phyloP scores from a whole-genome alignment of 1,140 invertebrate species.

The Macrobrachium nipponense region DNA sequence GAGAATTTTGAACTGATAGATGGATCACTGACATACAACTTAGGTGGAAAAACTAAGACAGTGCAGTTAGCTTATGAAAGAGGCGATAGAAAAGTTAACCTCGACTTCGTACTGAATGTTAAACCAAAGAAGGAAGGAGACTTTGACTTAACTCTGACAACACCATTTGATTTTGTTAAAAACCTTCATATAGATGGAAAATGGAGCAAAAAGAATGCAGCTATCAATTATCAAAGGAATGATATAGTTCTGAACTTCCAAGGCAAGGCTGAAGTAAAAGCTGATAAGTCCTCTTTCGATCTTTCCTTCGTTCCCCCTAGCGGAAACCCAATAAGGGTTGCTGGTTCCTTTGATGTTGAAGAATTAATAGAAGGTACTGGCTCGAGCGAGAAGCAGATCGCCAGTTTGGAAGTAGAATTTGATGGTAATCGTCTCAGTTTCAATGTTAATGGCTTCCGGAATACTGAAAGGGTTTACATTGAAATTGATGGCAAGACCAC shows the following conservation, averaged over 20 bases:
- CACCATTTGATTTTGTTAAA: conserved; percentile 50
- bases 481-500: conserved; percentile 36
- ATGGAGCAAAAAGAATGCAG: conserved; percentile 39
- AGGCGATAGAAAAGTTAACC: conserved; percentile 29
- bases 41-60: conserved; percentile 35
- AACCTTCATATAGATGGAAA: conserved; percentile 41
- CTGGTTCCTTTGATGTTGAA: conserved; percentile 47
- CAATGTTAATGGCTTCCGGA: conserved; percentile 56
- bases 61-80: conserved; percentile 49
- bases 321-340: conserved; percentile 43
- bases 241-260: conserved; percentile 42
- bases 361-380: conserved; percentile 53
- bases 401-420: conserved; percentile 49
- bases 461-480: conserved; percentile 41
- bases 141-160: conserved; percentile 34
- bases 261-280: conserved; percentile 48
- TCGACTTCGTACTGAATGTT: conserved; percentile 46
- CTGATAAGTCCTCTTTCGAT: conserved; percentile 47
- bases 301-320: conserved; percentile 39
- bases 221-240: conserved; percentile 55
- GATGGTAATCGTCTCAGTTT: conserved; percentile 31
- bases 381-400: conserved; percentile 21
- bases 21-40: conserved; percentile 25
- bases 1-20: conserved; percentile 44
- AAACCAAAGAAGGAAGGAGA: conserved; percentile 31